Conservation (phyloP, 1,140 invertebrate genomes). For the Aphaenogaster rudis region DNA sequence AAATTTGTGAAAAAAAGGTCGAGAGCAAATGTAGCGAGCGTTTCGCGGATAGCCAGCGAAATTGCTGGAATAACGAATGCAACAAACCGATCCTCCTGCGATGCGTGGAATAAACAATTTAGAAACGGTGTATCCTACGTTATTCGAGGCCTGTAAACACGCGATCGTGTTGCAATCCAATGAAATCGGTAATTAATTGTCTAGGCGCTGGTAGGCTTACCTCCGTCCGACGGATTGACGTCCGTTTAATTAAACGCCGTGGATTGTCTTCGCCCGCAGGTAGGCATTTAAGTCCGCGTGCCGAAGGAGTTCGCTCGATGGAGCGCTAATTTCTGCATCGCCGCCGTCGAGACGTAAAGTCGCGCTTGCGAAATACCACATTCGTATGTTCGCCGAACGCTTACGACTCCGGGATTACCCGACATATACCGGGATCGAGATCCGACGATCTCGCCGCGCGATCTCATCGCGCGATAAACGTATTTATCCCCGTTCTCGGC, state of each 20-base stretch:
- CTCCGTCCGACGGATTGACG: constrained; percentile 34
- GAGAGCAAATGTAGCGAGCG: neutral
- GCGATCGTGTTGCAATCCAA: constrained; percentile 27
- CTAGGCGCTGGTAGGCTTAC: neutral
- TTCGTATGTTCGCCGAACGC: neutral
- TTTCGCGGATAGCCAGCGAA: neutral
- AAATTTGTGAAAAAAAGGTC: neutral
- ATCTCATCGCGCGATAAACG: neutral
- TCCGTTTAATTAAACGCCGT: constrained; percentile 52
- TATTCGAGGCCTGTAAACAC: neutral
- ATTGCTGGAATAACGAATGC: neutral
- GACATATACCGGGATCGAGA: neutral
- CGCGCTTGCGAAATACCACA: constrained; percentile 23
- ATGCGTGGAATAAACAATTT: neutral
- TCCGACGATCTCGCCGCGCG: neutral
- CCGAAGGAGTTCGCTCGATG: neutral
- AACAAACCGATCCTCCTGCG: neutral
- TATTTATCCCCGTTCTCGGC: neutral
- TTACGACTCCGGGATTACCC: neutral
- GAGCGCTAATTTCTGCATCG: constrained; percentile 22
- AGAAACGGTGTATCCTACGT: neutral
- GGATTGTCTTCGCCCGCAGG: constrained; percentile 20
- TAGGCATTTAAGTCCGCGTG: neutral
- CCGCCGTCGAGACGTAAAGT: neutral
- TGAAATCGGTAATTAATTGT: constrained; percentile 54